A percentile compares a stretch with the other conserved stretches of the same genome.
phyloP scores from a whole-genome alignment of 2,113 vertebrate genomes.

The Asarcornis scutulata region DNA sequence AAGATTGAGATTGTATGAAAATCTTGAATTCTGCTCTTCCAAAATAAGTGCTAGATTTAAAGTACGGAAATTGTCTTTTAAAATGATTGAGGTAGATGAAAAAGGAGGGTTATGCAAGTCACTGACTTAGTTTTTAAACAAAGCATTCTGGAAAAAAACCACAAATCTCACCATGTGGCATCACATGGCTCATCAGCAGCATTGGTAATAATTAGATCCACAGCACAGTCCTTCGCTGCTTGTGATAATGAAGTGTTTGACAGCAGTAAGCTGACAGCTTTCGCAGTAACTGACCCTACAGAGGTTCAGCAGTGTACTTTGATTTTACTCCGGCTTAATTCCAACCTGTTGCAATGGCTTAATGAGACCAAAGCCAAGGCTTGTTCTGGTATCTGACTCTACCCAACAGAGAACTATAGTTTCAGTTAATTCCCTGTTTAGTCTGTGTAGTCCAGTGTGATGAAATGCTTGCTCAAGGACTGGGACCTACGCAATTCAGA shows the following conservation, averaged over 20 bases:
- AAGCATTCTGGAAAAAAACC: neutral
- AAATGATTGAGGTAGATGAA: neutral
- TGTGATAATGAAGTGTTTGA: slow-evolving; percentile 3
- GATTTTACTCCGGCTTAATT: neutral
- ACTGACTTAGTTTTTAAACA: neutral
- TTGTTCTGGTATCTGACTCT: neutral
- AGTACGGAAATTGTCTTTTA: neutral
- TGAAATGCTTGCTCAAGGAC: neutral
- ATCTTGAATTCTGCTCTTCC: neutral
- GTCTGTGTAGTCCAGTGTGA: neutral
- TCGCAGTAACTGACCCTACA: neutral
- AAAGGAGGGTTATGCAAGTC: neutral
- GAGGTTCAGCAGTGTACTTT: neutral
- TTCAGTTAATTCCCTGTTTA: neutral
- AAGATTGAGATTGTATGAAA: neutral
- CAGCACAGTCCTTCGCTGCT: neutral
- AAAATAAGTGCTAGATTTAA: neutral
- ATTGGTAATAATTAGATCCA: neutral
- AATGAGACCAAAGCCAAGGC: neutral
- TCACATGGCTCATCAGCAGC: neutral
- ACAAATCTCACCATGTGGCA: neutral
- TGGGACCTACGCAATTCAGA: neutral
- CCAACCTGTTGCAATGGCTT: neutral
- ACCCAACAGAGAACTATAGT: neutral
- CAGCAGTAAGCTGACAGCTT: neutral